Percentiles rank a stretch among this genome's conserved stretches.
phyloP scores from a whole-genome alignment of 2,888 invertebrate species.

The Megastigmus dorsalis region DNA sequence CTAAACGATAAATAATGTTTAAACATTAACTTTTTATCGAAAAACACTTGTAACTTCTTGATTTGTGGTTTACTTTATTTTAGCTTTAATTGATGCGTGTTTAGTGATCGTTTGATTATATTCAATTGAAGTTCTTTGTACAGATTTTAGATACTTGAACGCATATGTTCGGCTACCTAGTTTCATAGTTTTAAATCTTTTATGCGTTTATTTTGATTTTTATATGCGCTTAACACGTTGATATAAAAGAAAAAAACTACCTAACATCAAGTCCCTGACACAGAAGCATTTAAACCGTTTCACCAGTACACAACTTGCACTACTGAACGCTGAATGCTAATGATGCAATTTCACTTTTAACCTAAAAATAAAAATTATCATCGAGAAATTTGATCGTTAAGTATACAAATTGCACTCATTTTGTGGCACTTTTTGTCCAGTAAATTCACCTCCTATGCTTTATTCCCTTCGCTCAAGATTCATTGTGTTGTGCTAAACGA shows the following conservation, averaged over 20 bases:
- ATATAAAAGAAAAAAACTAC: slow-evolving; percentile 19
- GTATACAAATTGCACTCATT: background rate
- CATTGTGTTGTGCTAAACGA: background rate
- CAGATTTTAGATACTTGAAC: no score
- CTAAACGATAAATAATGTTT: no score
- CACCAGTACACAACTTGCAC: background rate
- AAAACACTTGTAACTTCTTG: no score
- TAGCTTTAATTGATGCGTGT: no score
- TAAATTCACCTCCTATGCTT: background rate
- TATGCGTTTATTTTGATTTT: no score
- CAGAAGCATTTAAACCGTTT: slow-evolving; percentile 26
- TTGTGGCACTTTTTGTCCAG: background rate
- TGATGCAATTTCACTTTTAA: slow-evolving; percentile 33
- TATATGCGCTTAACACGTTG: no score
- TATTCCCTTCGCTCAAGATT: background rate
- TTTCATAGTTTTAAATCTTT: no score
- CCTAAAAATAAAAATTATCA: slow-evolving; percentile 10
- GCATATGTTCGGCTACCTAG: no score
- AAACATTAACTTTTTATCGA: no score
- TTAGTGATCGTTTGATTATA: no score
- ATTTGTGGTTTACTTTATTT: no score
- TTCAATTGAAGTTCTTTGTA: no score
- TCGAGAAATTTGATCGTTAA: background rate
- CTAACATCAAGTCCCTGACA: slow-evolving; percentile 49
- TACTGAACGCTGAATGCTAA: slow-evolving; percentile 16